These are phyloP conservation scores for Dermochelys coriacea DNA, from an alignment of 2,797 vertebrate species.

Conservation along the genomic window DNA sequence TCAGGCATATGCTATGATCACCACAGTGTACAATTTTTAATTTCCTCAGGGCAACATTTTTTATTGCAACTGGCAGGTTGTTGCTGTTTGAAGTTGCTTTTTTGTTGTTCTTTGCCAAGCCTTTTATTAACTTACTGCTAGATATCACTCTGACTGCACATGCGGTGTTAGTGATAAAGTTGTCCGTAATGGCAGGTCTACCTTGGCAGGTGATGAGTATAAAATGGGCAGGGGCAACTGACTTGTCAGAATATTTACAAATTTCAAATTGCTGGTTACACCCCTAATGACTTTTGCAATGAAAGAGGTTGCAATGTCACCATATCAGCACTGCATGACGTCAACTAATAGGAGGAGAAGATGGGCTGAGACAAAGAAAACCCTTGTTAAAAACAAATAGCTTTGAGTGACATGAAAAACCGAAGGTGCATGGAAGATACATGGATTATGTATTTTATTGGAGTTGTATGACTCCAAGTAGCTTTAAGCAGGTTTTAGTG, in stretches of 20 bases:
- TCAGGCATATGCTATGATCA: background rate
- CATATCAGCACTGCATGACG: background rate
- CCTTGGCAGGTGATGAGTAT: conserved; percentile 67
- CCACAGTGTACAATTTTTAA: conserved; percentile 36
- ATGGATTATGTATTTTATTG: background rate
- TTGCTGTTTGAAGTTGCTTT: background rate
- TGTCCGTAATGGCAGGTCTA: conserved; percentile 56
- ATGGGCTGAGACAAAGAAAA: conserved; percentile 1
- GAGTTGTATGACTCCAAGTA: background rate
- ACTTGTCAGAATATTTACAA: conserved; percentile 77
- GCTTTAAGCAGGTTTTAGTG: background rate
- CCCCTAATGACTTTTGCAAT: conserved; percentile 45
- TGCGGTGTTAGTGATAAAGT: conserved; percentile 38
- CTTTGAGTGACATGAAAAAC: conserved; percentile 26
- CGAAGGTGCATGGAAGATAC: background rate
- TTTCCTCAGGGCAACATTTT: conserved; percentile 2
- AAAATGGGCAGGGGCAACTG: conserved; percentile 69
- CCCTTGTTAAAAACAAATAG: conserved; percentile 43
- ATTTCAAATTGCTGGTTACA: conserved; percentile 70
- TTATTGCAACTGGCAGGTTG: conserved; percentile 8
- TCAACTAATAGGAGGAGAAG: background rate
- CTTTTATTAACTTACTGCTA: conserved; percentile 45
- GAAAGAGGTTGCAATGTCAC: conserved; percentile 36
- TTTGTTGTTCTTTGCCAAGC: conserved; percentile 3
- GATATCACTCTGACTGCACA: background rate